A percentile compares a stretch with the other conserved stretches of the same genome.
phyloP scores from a whole-genome alignment of 2,797 vertebrate genomes.

The Benthosema pterotum region DNA sequence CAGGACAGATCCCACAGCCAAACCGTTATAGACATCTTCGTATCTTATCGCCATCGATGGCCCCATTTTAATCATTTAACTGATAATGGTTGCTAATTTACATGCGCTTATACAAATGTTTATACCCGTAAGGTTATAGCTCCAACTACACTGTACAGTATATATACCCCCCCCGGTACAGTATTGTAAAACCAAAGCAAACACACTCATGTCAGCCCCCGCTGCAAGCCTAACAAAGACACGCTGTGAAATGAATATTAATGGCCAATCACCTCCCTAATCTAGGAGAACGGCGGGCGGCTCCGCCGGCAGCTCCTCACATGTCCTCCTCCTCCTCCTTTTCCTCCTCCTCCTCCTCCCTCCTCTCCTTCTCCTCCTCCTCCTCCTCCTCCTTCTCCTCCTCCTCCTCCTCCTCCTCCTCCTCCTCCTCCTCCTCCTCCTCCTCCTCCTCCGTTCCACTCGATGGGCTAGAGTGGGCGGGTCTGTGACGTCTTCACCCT shows the following conservation, averaged over 20 bases:
- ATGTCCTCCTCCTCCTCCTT: constrained; percentile 13
- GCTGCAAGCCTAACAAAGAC: constrained; percentile 73
- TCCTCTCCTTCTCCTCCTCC: too few relatives aligned
- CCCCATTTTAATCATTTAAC: not conserved
- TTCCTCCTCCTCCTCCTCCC: too few relatives aligned
- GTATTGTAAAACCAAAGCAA: constrained; percentile 68
- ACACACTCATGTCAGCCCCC: constrained; percentile 60
- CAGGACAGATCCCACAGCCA: too few relatives aligned
- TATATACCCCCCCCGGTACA: too few relatives aligned
- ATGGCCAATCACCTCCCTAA: constrained; percentile 77
- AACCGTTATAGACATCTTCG: not conserved
- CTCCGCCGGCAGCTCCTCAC: constrained; percentile 46
- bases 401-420: too few relatives aligned
- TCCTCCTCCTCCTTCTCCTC: too few relatives aligned
- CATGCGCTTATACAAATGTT: too few relatives aligned
- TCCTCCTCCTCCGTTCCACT: too few relatives aligned
- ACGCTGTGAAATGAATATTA: constrained; percentile 81
- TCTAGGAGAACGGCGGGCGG: constrained; percentile 77
- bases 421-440: too few relatives aligned
- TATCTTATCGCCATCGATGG: not conserved
- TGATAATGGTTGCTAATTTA: not conserved
- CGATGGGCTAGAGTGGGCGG: too few relatives aligned
- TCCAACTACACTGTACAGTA: not conserved
- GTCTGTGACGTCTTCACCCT: too few relatives aligned
- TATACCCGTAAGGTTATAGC: not conserved